phyloP scores from a whole-genome alignment of 2,888 invertebrate genomes.

The Notocelia uddmanniana region DNA sequence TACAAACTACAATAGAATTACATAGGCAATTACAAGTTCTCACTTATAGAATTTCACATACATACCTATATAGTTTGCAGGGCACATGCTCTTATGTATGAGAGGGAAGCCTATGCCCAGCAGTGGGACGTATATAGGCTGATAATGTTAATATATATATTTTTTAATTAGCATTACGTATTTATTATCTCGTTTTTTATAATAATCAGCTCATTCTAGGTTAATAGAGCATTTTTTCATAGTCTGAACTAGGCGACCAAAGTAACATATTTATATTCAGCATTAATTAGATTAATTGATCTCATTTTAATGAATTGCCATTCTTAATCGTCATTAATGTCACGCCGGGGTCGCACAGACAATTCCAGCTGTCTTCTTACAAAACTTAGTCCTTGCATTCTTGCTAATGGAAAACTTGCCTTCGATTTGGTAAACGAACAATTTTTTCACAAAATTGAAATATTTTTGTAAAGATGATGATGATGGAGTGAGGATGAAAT shows the following conservation, averaged over 20 bases:
- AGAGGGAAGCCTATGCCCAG: no score
- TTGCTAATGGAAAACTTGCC: conserved; percentile 47
- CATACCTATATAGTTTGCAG: no score
- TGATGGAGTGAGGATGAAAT: no score
- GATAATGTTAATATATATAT: no score
- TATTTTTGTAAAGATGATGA: not conserved
- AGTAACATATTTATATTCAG: conserved; percentile 15
- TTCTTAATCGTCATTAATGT: conserved; percentile 49
- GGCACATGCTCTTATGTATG: no score
- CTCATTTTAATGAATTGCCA: conserved; percentile 45
- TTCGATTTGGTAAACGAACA: conserved; percentile 30
- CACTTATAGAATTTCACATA: no score
- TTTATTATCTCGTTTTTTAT: no score
- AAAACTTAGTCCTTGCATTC: conserved; percentile 50
- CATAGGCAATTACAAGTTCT: no score
- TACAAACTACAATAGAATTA: no score
- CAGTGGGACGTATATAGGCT: no score
- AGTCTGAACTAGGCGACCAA: not conserved
- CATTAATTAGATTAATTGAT: conserved; percentile 24
- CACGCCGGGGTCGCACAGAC: conserved; percentile 50
- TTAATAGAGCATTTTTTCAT: not conserved
- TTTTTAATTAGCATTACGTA: not conserved
- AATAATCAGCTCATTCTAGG: not conserved
- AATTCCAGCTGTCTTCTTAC: conserved; percentile 42
- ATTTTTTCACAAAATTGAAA: not conserved